These are phyloP conservation scores for Bombus sibiricus DNA, from an alignment of 1,140 invertebrate species.

Conservation along the genomic window DNA sequence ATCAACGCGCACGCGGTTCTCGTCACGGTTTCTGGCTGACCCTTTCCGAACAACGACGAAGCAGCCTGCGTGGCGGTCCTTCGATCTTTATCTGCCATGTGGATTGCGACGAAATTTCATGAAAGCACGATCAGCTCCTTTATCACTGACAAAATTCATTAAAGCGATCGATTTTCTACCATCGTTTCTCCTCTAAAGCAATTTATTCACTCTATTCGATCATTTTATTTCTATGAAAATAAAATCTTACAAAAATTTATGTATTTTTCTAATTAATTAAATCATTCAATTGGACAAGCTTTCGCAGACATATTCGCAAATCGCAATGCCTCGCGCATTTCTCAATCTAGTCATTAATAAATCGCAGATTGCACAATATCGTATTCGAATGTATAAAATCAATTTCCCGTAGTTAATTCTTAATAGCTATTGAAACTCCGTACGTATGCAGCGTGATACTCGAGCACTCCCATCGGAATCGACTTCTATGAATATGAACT, in stretches of 20 bases:
- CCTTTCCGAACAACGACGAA: conserved; percentile 54
- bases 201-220: not conserved
- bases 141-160: conserved; percentile 65
- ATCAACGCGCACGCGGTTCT: conserved; percentile 69
- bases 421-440: not conserved
- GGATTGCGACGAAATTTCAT: conserved; percentile 69
- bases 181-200: not conserved
- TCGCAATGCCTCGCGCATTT: not conserved
- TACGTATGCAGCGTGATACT: not conserved
- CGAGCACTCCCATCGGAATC: not conserved
- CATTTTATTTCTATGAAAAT: not conserved
- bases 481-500: not conserved
- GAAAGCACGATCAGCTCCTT: conserved; percentile 52
- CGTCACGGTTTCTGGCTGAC: conserved; percentile 68
- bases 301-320: not conserved
- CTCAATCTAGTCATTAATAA: not conserved
- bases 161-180: conserved; percentile 52
- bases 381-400: not conserved
- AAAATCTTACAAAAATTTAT: not conserved
- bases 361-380: not conserved
- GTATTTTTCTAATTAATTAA: not conserved
- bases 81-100: conserved; percentile 70
- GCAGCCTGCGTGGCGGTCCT: conserved; percentile 59
- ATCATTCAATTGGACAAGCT: not conserved
- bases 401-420: not conserved